Evolutionary conservation across 1,140 invertebrate genomes (phyloP).

Genomic region (Agrilus planipennis): DNA sequence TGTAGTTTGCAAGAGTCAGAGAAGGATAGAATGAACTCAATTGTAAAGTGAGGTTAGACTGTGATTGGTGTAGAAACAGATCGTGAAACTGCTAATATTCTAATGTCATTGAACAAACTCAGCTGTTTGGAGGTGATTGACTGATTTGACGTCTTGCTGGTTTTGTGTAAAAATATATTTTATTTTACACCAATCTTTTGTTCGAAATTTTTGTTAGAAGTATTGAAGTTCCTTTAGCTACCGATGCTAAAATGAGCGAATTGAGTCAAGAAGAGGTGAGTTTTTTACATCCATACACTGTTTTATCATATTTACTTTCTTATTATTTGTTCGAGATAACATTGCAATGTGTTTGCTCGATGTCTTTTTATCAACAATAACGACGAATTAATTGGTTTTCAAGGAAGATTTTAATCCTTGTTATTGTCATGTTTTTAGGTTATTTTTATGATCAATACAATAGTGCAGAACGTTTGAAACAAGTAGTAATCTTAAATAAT

Average conservation of each 20-base stretch:
- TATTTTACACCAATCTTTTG: conserved; percentile 5
- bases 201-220: conserved; percentile 5
- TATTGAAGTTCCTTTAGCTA: conserved; percentile 6
- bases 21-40: no score
- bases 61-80: conserved; percentile 12
- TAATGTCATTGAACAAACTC: conserved; percentile 21
- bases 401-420: conserved; percentile 8
- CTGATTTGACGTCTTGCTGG: conserved; percentile 26
- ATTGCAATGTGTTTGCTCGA: conserved; percentile 8
- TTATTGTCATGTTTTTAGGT: conserved; percentile 5
- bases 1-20: no score
- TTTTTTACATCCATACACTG: conserved; percentile 7
- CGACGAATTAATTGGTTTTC: conserved; percentile 13
- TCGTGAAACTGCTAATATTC: conserved; percentile 18
- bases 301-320: conserved; percentile 5
- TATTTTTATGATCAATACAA: no score
- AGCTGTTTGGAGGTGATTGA: conserved; percentile 30
- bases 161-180: conserved; percentile 16
- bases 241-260: conserved; percentile 46
- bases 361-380: conserved; percentile 2
- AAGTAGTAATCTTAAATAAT: no score
- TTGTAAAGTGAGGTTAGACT: conserved; percentile 20
- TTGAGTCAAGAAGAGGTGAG: conserved; percentile 62
- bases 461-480: no score
- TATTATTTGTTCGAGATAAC: conserved; percentile 9